Evolutionary conservation across 2,113 vertebrate genomes (phyloP), one percentile per base, ranked within the genome.

Genomic region (Megaceryle maxima): DNA sequence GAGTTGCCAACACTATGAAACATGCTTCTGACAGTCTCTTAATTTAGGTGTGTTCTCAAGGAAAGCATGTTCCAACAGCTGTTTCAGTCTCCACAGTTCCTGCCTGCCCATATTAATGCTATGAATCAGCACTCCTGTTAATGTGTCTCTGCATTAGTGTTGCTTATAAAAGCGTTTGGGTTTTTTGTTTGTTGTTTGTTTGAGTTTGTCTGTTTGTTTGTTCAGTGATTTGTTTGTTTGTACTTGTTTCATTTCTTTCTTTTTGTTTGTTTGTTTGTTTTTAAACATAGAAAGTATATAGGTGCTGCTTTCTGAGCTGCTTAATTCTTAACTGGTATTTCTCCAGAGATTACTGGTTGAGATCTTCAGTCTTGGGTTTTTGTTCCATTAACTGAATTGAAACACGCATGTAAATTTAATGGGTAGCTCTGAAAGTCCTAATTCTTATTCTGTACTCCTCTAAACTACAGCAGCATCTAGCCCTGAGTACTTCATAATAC

Each of bases 101-200:
- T 91, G 83, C 73, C 80, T 87, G 76, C 56, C 60, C 84, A 59
- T 57, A 56, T 82, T 92, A 92, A 83, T 67, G 56, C 56, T 78
- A 91, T 87, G 91, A 95, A 91, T 94, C 83, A 95, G 76, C 70
- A 88, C 88, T 94, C 60, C 88, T 94, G 76, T 90, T 96, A 93
- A 91, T 83, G 80, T 92, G 39, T 81, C 73, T 90, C 64, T 83
- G 73, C 64, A 72, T 87, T 90, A 94, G 41, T 28, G n/a, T 53
- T 92, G 51, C 63, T 92, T 5, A 5, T 64, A 48, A 74, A 81
- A 90, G 48, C 91, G 22, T 79, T 90, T 87, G 37, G 41, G 59
- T 29, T 91, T 56, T 83, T 64, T 14, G 16, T 62, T 25, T 87
- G 64, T 79, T 80, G 14, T 33, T 28, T 55, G 26, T 29, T 29